Percentiles rank a stretch among this genome's conserved stretches.
These are phyloP conservation scores for Anastrepha obliqua DNA, from an alignment of 1,140 invertebrate species.

Conservation along the genomic window DNA sequence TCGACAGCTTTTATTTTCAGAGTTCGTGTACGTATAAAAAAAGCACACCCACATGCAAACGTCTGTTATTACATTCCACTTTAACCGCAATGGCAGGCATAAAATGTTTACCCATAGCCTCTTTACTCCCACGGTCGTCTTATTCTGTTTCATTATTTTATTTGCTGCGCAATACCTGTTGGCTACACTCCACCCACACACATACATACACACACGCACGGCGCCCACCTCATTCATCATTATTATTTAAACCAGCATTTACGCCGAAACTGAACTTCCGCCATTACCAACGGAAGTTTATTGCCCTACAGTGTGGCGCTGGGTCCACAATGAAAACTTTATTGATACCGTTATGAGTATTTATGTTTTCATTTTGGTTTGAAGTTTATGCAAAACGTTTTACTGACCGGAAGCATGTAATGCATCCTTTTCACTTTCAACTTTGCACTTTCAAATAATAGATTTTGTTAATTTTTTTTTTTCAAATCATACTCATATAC, in stretches of 20 bases:
- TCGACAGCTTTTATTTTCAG: too few relatives aligned
- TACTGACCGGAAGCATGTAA: not conserved
- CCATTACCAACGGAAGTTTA: conserved; percentile 6
- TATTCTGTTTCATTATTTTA: not conserved
- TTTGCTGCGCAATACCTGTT: conserved; percentile 16
- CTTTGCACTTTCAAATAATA: too few relatives aligned
- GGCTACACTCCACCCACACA: not conserved
- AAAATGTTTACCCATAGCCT: not conserved
- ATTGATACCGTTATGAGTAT: not conserved
- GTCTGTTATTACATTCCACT: not conserved
- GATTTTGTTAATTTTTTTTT: too few relatives aligned
- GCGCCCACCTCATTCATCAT: not conserved
- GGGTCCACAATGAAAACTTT: too few relatives aligned
- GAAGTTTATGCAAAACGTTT: not conserved
- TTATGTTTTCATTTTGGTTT: not conserved
- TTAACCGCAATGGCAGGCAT: not conserved
- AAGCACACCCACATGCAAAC: too few relatives aligned
- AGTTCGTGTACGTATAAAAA: too few relatives aligned
- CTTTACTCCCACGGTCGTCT: not conserved
- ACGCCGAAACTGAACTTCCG: not conserved
- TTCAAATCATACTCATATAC: too few relatives aligned
- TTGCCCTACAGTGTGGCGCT: not conserved
- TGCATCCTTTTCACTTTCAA: not conserved
- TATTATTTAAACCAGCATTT: conserved; percentile 18
- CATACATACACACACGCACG: too few relatives aligned